Evolutionary conservation across 2,113 vertebrate genomes (phyloP), one percentile per base, ranked within the genome.

Genomic region (Pristiophorus japonicus): DNA sequence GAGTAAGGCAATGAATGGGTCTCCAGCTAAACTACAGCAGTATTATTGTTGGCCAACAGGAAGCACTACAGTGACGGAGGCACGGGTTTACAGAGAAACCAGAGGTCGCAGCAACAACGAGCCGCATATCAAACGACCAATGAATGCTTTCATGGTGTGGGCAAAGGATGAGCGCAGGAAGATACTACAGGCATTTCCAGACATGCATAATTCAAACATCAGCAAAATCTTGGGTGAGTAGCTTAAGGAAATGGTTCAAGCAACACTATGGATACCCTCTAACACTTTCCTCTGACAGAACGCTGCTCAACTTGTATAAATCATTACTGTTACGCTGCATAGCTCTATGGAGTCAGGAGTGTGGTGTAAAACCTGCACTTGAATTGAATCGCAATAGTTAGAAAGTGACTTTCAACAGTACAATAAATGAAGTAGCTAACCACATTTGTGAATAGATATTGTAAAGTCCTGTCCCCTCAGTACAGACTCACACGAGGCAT

Each of bases 61-160:
- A 98, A 98, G 99, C 96, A 98, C 98, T 98, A 99, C 99, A 97
- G 98, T 99, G 96, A 97, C 98, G 62, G 99, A 99, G 97, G 99
- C 99, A 0, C 98, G 99, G 95, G 99, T 99, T 96, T 99, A 99
- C 98, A 98, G 99, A 97, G 99, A 99, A 96, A 97, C 99, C 27
- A 97, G 99, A 91, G 99, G 99, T 96, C 98, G 99, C 55, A 99
- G 98, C 98, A 99, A 97, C 97, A 99, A 98, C 11, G 99, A 99
- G 97, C 99, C 99, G 20, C 99, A 99, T 98, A 99, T 99, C 98
- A 99, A 99, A 96, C 97, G 99, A 97, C 99, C 99, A 96, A 99
- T 99, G 99, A 99, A 99, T 92, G 99, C 99, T 59, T 99, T 99
- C 98, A 99, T 99, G 99, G 99, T 99, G 97, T 99, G 99, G 99